These are phyloP conservation scores for cattle (Bos taurus) DNA, from an alignment of 2,113 vertebrate species.

Conservation along the genomic window ARS-UCD2.0 NC_037351.1:20857501-20858000, in stretches of 20 bases:
- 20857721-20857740: not conserved
- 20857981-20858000: constrained; percentile 98
- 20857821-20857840: constrained; percentile 72
- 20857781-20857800: not conserved
- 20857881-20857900: constrained; percentile 94
- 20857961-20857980: constrained; percentile 96
- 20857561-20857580: constrained; percentile 31
- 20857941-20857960: constrained; percentile 95
- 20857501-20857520: not conserved
- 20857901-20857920: constrained; percentile 92
- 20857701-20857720: not conserved
- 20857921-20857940: constrained; percentile 93
- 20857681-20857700: not conserved
- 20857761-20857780: not conserved
- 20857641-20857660: not conserved
- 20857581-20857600: not conserved
- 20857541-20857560: constrained; percentile 59
- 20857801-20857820: constrained; percentile 63
- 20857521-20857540: not conserved
- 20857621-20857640: not conserved
- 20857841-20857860: not conserved
- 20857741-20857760: not conserved
- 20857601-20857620: constrained; percentile 64
- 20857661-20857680: not conserved
- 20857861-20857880: constrained; percentile 87